Evolutionary conservation across 2,113 vertebrate genomes (phyloP).

Genomic region (Mola mola): DNA sequence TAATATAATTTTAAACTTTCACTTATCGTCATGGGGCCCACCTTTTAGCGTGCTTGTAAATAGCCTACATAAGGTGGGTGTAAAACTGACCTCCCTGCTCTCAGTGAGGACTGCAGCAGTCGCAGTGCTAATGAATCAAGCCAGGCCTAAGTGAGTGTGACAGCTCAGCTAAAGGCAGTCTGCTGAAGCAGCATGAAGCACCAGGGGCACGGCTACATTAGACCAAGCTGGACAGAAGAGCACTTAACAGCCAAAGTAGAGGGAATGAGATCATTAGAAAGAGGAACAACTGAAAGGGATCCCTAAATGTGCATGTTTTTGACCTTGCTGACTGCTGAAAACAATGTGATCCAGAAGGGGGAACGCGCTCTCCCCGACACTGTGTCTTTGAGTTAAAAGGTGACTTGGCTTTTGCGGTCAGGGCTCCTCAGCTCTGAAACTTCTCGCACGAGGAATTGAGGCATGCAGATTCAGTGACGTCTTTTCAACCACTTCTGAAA

Average conservation of each 20-base stretch:
- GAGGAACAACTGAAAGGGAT: constrained; percentile 13
- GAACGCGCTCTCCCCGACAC: not conserved
- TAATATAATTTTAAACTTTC: not conserved
- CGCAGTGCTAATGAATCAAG: constrained; percentile 42
- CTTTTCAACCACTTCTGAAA: too few species aligned
- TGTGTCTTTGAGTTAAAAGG: not conserved
- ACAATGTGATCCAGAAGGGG: not conserved
- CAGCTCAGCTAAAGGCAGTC: constrained; percentile 71
- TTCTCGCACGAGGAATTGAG: too few species aligned
- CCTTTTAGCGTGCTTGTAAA: constrained; percentile 20
- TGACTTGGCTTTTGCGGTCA: too few species aligned
- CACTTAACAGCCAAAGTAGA: constrained; percentile 25
- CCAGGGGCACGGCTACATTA: constrained; percentile 29
- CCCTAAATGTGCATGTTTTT: constrained; percentile 26
- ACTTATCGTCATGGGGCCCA: not conserved
- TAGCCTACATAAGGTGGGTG: constrained; percentile 28
- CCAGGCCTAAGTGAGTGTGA: constrained; percentile 52
- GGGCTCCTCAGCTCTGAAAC: too few species aligned
- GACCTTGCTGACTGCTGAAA: constrained; percentile 21
- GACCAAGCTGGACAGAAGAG: constrained; percentile 18
- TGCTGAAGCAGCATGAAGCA: constrained; percentile 74
- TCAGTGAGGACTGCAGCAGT: constrained; percentile 58
- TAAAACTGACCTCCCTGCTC: constrained; percentile 42
- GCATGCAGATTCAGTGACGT: too few species aligned
- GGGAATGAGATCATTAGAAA: constrained; percentile 30